Evolutionary conservation across 2,113 vertebrate species (phyloP).

Genomic region (Istiophorus platypterus): DNA sequence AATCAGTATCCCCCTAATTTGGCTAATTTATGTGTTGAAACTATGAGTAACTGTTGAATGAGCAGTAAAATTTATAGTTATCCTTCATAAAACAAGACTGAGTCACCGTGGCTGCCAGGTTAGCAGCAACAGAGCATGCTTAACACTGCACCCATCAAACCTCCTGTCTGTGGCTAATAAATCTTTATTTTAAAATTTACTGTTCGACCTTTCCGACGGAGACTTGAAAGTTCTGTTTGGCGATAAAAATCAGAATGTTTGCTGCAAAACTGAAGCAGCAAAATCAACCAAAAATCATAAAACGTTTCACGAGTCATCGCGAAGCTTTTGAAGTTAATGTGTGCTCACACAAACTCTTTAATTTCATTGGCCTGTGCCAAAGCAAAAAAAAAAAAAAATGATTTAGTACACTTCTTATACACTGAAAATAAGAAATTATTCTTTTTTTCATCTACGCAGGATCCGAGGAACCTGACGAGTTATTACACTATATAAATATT

Average conservation of each 20-base stretch:
- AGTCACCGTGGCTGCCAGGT: neutral
- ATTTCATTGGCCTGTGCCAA: neutral
- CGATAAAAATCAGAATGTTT: neutral
- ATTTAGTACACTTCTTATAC: neutral
- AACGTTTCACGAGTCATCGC: neutral
- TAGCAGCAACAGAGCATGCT: neutral
- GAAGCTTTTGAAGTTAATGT: neutral
- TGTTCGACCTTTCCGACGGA: neutral
- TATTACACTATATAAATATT: neutral
- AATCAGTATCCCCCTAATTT: neutral
- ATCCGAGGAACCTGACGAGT: neutral
- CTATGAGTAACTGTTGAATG: neutral
- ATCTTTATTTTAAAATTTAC: neutral
- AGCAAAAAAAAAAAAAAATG: neutral
- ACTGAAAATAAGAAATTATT: neutral
- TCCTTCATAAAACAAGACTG: neutral
- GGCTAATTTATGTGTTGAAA: conserved; percentile 3
- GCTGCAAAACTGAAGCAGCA: neutral
- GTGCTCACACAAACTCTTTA: neutral
- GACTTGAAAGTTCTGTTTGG: neutral
- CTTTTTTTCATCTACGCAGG: neutral
- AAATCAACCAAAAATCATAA: neutral
- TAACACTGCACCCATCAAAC: neutral
- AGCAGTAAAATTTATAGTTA: neutral
- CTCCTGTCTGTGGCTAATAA: neutral